Conservation (phyloP, 2,797 vertebrate species). For the Takifugu ocellatus region DNA sequence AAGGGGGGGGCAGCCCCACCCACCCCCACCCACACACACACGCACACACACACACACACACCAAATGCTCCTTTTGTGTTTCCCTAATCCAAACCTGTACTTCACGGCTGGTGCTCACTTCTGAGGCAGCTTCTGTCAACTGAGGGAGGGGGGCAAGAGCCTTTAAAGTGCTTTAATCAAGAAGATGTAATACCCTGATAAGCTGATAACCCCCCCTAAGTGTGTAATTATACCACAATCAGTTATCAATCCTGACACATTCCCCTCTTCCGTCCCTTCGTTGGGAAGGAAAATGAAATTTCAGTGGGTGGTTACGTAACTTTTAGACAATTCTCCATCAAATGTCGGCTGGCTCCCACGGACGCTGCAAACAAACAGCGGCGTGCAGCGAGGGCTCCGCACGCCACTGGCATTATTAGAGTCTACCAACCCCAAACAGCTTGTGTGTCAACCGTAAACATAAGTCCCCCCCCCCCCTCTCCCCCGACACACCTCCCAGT, state of each 20-base stretch:
- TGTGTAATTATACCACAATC: conserved; percentile 48
- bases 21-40: conserved; percentile 38
- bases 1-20: conserved; percentile 43
- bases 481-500: too few species aligned
- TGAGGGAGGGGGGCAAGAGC: conserved; percentile 58
- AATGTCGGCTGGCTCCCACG: conserved; percentile 18
- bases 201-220: conserved; percentile 55
- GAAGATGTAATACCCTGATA: conserved; percentile 63
- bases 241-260: conserved; percentile 24
- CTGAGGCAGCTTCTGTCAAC: conserved; percentile 69
- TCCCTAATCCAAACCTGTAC: conserved; percentile 67
- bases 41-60: conserved; percentile 15
- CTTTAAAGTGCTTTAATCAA: conserved; percentile 60
- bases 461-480: conserved; percentile 25
- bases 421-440: conserved; percentile 64
- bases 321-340: too few species aligned
- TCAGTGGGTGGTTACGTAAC: background rate
- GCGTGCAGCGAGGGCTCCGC: conserved; percentile 39
- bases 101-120: conserved; percentile 73
- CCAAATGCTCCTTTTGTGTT: conserved; percentile 68
- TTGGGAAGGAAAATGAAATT: conserved; percentile 2
- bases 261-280: conserved; percentile 10
- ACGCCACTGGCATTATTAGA: conserved; percentile 56
- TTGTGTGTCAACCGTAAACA: conserved; percentile 68
- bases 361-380: conserved; percentile 56